Evolutionary conservation across 2,797 vertebrate species (phyloP).

Genomic region (Pyrocephalus nanus): DNA sequence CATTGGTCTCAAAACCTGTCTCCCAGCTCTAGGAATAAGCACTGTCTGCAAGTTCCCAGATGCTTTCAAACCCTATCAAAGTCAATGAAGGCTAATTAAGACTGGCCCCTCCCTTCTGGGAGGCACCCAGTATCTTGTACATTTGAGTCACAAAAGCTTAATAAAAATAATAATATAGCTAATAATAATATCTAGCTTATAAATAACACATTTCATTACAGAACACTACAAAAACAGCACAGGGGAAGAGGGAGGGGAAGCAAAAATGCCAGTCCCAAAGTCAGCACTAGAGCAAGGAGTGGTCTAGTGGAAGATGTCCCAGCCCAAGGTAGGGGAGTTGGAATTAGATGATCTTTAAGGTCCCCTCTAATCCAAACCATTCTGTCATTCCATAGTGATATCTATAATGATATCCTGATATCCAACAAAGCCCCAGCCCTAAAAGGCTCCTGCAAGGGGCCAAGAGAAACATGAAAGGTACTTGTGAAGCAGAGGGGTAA

Average conservation of each 20-base stretch:
- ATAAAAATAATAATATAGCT: background rate
- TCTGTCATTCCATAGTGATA: background rate
- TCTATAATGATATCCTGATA: background rate
- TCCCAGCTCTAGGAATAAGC: background rate
- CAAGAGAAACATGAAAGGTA: background rate
- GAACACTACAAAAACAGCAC: background rate
- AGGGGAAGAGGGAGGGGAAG: background rate
- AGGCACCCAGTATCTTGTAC: background rate
- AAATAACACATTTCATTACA: background rate
- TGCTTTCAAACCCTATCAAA: background rate
- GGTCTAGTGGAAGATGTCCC: background rate
- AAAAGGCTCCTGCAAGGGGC: background rate
- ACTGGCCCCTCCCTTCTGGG: accelerated
- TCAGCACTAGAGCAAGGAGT: background rate
- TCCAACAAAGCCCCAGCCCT: background rate
- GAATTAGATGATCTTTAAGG: background rate
- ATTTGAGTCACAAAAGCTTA: background rate
- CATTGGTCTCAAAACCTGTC: background rate
- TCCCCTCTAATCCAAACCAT: background rate
- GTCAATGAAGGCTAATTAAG: background rate
- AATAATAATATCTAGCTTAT: background rate
- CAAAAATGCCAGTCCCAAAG: background rate
- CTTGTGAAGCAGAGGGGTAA: background rate
- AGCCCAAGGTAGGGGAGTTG: background rate
- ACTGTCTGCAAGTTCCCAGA: background rate